A percentile compares a stretch with the other conserved stretches of the same genome.
Evolutionary conservation across 2,888 invertebrate species (phyloP).

Genomic region (Allygus modestus): DNA sequence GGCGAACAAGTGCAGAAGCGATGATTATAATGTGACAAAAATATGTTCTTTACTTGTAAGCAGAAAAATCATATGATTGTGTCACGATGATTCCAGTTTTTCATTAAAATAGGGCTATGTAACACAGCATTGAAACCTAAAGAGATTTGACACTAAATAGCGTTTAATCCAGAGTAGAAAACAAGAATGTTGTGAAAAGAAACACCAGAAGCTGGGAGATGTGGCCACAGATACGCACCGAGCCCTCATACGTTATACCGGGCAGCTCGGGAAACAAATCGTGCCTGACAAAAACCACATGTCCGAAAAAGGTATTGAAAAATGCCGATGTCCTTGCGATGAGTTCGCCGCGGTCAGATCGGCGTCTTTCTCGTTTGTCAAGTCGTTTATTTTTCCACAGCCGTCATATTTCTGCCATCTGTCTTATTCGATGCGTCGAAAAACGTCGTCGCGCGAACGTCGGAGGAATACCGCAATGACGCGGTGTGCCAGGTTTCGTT

Average conservation of each 20-base stretch:
- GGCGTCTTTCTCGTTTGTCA: background rate
- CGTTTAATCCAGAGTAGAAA: background rate
- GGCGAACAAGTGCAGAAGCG: no score
- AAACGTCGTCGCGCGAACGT: background rate
- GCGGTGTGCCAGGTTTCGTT: background rate
- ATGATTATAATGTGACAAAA: no score
- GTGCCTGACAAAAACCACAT: background rate
- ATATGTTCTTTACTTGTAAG: no score
- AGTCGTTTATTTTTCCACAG: background rate
- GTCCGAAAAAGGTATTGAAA: slow-evolving; percentile 20
- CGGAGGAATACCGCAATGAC: background rate
- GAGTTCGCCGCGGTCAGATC: background rate
- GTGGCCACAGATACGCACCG: background rate
- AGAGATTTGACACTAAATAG: background rate
- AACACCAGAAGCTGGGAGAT: background rate
- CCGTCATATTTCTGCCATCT: slow-evolving; percentile 28
- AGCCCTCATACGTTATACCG: background rate
- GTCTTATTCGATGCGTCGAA: background rate
- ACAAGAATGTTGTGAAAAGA: background rate
- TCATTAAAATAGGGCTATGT: no score
- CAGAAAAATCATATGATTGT: no score
- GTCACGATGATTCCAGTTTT: no score
- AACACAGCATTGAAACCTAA: no score
- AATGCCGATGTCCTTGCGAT: slow-evolving; percentile 34
- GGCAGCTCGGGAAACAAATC: background rate